A percentile compares a stretch with the other conserved stretches of the same genome.
These are phyloP conservation scores for Marisa cornuarietis DNA, from an alignment of 1,140 invertebrate species.

Conservation along the genomic window DNA sequence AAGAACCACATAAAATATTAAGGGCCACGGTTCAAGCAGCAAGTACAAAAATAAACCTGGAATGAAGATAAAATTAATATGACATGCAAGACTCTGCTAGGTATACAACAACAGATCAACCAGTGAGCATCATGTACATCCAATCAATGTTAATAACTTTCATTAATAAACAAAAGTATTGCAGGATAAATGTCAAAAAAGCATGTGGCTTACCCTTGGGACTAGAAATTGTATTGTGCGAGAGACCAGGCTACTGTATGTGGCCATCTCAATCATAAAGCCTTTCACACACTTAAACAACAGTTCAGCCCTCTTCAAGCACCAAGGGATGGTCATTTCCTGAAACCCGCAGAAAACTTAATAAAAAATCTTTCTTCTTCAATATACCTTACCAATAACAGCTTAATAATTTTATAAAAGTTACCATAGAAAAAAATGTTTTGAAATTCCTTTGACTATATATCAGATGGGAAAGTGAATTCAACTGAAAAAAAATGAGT, in stretches of 20 bases:
- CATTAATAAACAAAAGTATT: neutral
- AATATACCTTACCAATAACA: too few species aligned
- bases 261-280: conserved; percentile 98
- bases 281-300: conserved; percentile 99
- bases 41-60: too few species aligned
- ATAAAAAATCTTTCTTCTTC: neutral
- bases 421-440: too few species aligned
- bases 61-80: too few species aligned
- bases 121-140: neutral
- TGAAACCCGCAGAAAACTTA: conserved; percentile 24
- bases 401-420: too few species aligned
- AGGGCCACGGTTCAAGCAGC: neutral
- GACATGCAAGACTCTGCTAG: neutral
- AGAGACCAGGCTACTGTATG: conserved; percentile 84
- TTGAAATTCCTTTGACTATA: too few species aligned
- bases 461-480: too few species aligned
- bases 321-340: conserved; percentile 98
- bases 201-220: conserved; percentile 72
- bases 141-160: neutral
- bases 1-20: too few species aligned
- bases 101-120: neutral
- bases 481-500: too few species aligned
- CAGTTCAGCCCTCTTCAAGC: conserved; percentile 92
- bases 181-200: neutral
- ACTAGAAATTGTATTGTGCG: conserved; percentile 87